Base-by-base conservation (phyloP, 2,113 vertebrate genomes). In the Sphyrna mokarran region DNA sequence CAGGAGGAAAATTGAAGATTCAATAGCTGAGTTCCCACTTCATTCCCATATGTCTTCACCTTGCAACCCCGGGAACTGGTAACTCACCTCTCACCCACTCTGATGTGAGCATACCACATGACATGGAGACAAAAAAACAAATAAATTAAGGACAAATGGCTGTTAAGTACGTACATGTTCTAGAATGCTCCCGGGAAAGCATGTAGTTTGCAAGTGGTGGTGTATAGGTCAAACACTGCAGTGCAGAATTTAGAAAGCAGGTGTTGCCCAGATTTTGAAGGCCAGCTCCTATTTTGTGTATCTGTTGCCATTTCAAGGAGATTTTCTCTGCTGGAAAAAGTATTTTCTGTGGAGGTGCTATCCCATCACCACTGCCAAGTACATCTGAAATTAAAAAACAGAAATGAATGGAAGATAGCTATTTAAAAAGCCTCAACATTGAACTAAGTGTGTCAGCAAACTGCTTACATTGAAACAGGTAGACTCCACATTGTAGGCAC, bases 241-340 rank as follows among this genome's bases (percentile, higher is more conserved):
- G 96, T 13, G 98, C 98, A 8, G 99, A 98, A 96, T 99, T 99
- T 89, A 99, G 98, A 96, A 99, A 99, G 96, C 99, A 99, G 0
- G 99, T 99, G 96, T 99, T 99, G 97, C 99, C 99, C 69, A 99
- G 97, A 96, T 99, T 99, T 96, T 99, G 98, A 96, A 99, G 98
- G n/a, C 99, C 99, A 63, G 99, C 98, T 97, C 99, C 99, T 96
- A 99, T 98, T 94, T 98, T 98, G 0, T 98, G 98, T 48, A 97
- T 97, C 95, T 99, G 98, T 0, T 98, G 97, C 99, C 99, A 99
- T 96, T 99, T 99, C 94, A 99, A 97, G 96, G 97, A 98, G 72
- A 99, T 98, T 96, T 99, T 98, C 96, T 99, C 99, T 16, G 98
- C 98, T 11, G 98, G 97, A 96, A 99, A 99, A 43, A 99, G 98